Evolutionary conservation across 2,888 invertebrate species (phyloP).

Genomic region (Tolmerus cingulatus): DNA sequence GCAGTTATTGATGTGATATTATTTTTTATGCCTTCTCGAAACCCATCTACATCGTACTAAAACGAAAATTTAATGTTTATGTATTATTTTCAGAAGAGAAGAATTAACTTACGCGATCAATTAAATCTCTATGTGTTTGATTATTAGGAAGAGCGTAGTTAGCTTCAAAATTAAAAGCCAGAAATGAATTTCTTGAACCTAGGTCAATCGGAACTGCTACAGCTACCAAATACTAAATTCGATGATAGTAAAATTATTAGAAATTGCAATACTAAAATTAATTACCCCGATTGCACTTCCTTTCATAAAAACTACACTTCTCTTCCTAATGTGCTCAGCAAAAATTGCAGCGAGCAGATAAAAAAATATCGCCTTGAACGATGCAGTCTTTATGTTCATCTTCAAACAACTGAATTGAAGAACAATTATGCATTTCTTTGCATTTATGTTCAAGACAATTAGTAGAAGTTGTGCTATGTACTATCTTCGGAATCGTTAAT

Average conservation of each 20-base stretch:
- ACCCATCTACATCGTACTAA: neutral
- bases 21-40: neutral
- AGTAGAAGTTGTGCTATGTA: neutral
- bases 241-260: neutral
- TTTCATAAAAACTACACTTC: neutral
- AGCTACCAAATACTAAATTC: conserved; percentile 9
- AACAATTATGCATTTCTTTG: neutral
- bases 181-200: neutral
- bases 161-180: conserved; percentile 32
- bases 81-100: neutral
- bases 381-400: neutral
- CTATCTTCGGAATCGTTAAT: neutral
- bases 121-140: conserved; percentile 16
- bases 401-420: neutral
- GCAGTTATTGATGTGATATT: conserved; percentile 8
- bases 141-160: conserved; percentile 23
- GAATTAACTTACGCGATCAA: neutral
- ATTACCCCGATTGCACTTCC: neutral
- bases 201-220: conserved; percentile 13
- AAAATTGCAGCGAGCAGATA: neutral
- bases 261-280: neutral
- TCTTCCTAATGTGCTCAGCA: neutral
- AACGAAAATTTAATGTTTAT: neutral
- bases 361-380: neutral
- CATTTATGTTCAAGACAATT: neutral